Base-by-base conservation (phyloP, 1,140 invertebrate species). In the Cylas formicarius region DNA sequence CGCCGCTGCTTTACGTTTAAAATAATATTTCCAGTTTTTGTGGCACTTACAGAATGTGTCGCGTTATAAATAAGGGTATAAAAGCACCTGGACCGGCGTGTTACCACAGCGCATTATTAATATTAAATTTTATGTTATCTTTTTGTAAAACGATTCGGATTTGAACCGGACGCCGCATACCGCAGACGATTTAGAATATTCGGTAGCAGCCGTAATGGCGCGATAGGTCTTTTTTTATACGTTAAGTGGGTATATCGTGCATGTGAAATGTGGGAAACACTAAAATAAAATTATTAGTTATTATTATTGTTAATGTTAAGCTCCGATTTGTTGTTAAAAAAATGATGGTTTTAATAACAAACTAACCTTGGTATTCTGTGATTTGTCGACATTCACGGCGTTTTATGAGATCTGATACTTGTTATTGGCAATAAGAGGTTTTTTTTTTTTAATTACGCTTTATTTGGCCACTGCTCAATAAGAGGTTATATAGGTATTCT, bases 11-110 rank as follows among this genome's bases (percentile, higher is more conserved):
- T 46, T 46, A 35, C 44, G 40, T 46, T 46, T 46, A 46, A 46
- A 46, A 46, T 46, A 46, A 46, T 46, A 46, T 46, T 46, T 46
- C 44, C 44, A 46, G 44, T 46, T 46, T 46, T 46, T 39, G 44
- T 39, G 26, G 23, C 40, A 39, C 34, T 35, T 39, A 13, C 23
- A 13, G 17, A 2, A 35, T 16, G 33, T 9, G 19, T 3, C 33
- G 33, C 4, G 38, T 19, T 41, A 41, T 41, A 41, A 41, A 41
- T 41, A 41, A 41, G 38, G 17, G 38, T 26, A 41, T 41, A 41
- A 41, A 20, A 41, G 14, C 24, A 29, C 13, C 38, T 29, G 27
- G 27, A 29, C 32, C 18, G 19, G 38, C 18, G 14, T 26, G 27
- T 41, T 29, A 18, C 28, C 27, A 29, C 19, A 11, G n/a, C 26